A percentile compares a stretch with the other conserved stretches of the same genome.
Conservation (phyloP, 2,888 invertebrate genomes). For the Acanthosepion pharaonis region DNA sequence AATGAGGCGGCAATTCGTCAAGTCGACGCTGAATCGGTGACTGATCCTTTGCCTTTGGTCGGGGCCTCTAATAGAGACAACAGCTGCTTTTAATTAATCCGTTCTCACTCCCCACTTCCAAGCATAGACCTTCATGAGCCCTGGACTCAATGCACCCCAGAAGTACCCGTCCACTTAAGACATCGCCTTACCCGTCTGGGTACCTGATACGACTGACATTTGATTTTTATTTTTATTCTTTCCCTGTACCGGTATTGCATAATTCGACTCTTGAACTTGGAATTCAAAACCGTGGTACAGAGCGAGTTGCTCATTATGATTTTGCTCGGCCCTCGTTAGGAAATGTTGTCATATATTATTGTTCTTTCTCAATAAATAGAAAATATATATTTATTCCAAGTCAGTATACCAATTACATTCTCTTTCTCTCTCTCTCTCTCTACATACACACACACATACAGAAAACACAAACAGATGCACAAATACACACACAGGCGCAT, state of each 20-base stretch:
- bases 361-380: too few relatives aligned
- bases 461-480: too few relatives aligned
- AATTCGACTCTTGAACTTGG: background rate
- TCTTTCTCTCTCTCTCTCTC: too few relatives aligned
- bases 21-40: background rate
- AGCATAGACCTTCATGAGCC: background rate
- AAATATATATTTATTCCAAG: too few relatives aligned
- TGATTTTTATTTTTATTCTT: background rate
- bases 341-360: too few relatives aligned
- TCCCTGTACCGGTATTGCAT: background rate
- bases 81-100: conserved; percentile 33
- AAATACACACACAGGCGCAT: too few relatives aligned
- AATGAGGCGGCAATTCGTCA: conserved; percentile 33
- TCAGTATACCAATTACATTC: too few relatives aligned
- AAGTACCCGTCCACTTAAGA: background rate
- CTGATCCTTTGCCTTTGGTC: background rate
- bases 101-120: background rate
- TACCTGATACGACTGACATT: background rate
- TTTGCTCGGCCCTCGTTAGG: background rate
- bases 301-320: background rate
- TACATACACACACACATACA: too few relatives aligned
- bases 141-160: background rate
- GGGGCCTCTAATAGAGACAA: conserved; percentile 33
- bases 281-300: background rate
- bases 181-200: background rate